Evolutionary conservation across 2,888 invertebrate genomes (phyloP).

Genomic region (Amblyjoppa proteus): DNA sequence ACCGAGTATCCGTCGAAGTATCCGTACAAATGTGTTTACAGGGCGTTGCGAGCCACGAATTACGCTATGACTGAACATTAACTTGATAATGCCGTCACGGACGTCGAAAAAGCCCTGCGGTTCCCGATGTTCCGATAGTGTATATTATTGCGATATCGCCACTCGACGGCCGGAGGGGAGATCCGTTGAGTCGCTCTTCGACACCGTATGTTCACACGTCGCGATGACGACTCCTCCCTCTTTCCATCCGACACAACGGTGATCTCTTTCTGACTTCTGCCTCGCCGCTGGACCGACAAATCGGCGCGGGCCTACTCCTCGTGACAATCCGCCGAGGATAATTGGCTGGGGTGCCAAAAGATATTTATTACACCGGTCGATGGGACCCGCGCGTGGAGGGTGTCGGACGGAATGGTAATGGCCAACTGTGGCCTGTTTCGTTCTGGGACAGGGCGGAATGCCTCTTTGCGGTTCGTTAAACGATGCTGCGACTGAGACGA

Average conservation of each 20-base stretch:
- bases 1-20: slow-evolving; percentile 9
- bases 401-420: slow-evolving; percentile 48
- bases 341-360: slow-evolving; percentile 81
- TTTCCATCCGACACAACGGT: not conserved
- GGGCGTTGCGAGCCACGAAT: slow-evolving; percentile 36
- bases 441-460: slow-evolving; percentile 75
- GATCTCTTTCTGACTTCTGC: slow-evolving; percentile 20
- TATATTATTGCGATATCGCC: slow-evolving; percentile 3
- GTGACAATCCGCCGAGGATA: slow-evolving; percentile 75
- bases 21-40: slow-evolving; percentile 60
- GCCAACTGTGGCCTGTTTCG: slow-evolving; percentile 33
- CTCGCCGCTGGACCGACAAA: not conserved
- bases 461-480: slow-evolving; percentile 84
- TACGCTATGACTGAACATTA: slow-evolving; percentile 48
- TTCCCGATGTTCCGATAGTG: not conserved
- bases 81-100: slow-evolving; percentile 68
- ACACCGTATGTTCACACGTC: slow-evolving; percentile 82
- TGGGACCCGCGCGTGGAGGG: slow-evolving; percentile 44
- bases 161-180: slow-evolving; percentile 37
- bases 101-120: slow-evolving; percentile 27
- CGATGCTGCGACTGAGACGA: slow-evolving; percentile 67
- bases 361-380: slow-evolving; percentile 80
- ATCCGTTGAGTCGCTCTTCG: slow-evolving; percentile 52
- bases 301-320: slow-evolving; percentile 39
- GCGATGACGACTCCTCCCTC: slow-evolving; percentile 59